Conservation (phyloP, 1,140 invertebrate genomes). For the Physella acuta region DNA sequence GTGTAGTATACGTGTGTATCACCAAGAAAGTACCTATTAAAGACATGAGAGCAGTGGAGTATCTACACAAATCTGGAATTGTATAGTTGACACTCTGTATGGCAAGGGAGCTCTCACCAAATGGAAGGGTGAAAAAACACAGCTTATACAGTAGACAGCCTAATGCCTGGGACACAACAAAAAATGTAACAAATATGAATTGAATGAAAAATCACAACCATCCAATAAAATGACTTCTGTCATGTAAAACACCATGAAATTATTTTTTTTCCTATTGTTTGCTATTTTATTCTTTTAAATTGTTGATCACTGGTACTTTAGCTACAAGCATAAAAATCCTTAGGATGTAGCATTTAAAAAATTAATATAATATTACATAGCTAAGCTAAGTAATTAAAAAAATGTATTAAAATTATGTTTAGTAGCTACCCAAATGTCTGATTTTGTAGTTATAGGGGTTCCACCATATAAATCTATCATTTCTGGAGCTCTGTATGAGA, state of each 20-base stretch:
- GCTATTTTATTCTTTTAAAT: no score
- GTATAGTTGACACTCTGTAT: conserved; percentile 89
- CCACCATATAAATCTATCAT: conserved; percentile 93
- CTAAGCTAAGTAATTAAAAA: background rate
- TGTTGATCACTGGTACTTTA: no score
- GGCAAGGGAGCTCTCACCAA: conserved; percentile 89
- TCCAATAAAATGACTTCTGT: no score
- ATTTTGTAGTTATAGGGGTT: conserved; percentile 85
- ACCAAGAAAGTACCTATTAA: conserved; percentile 66
- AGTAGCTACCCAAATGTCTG: conserved; percentile 87
- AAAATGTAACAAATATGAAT: no score
- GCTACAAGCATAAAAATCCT: background rate
- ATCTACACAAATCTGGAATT: conserved; percentile 82
- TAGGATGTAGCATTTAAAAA: background rate
- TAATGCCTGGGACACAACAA: conserved; percentile 71
- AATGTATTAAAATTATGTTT: background rate
- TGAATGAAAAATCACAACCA: no score
- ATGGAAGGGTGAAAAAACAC: conserved; percentile 88
- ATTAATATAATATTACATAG: background rate
- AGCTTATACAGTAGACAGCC: conserved; percentile 90
- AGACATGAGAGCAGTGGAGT: conserved; percentile 64
- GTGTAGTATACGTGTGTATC: conserved; percentile 34
- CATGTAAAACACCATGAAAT: no score
- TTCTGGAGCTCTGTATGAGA: conserved; percentile 90
- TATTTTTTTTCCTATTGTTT: no score